Base-by-base conservation (phyloP, 1,140 invertebrate genomes). In the Drosophila truncata region DNA sequence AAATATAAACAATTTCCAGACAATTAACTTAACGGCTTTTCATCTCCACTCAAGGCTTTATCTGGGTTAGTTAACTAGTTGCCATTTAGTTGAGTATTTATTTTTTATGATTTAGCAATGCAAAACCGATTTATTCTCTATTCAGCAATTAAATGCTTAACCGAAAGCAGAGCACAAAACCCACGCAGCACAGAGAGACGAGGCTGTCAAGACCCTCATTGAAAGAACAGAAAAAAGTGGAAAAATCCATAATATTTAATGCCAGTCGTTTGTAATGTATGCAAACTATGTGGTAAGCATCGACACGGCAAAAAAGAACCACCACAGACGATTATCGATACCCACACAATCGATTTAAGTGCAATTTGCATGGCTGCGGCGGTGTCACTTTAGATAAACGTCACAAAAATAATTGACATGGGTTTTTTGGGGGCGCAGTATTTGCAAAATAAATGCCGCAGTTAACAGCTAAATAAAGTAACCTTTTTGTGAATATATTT, bases 221-320 rank as follows among this genome's bases (percentile, higher is more conserved):
- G 58, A 42, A 54, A 29, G 52, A 25, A 37, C 20, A 55, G 20
- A 13, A 60, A 65, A 58, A 27, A 59, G 66, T 73, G 54, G 54
- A 54, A 75, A 73, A 73, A 58, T 46, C 41, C 65, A 85, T 76
- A 78, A 44, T 50, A 59, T 52, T 76, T 80, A 60, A 82, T 78
- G 59, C 41, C 73, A 66, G 35, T 61, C 47, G 64, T 66, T 76
- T 75, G 50, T 65, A 84, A 84, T 84, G 46, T 65, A 82, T 87
- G 83, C 54, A 80, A 83, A 86, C 71, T 59, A 66, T 70, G 80
- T 83, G 66, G 57, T 59, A 87, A 78, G 63, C 35, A 71, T 71
- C 52, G 25, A 46, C 33, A 35, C 16, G 25, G 37, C 31, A 76
- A 57, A 65, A 57, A 52, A 57, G 35, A 42, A 60, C 42, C 29